Evolutionary conservation across 2,797 vertebrate genomes (phyloP).

Genomic region (Fundulus diaphanus): DNA sequence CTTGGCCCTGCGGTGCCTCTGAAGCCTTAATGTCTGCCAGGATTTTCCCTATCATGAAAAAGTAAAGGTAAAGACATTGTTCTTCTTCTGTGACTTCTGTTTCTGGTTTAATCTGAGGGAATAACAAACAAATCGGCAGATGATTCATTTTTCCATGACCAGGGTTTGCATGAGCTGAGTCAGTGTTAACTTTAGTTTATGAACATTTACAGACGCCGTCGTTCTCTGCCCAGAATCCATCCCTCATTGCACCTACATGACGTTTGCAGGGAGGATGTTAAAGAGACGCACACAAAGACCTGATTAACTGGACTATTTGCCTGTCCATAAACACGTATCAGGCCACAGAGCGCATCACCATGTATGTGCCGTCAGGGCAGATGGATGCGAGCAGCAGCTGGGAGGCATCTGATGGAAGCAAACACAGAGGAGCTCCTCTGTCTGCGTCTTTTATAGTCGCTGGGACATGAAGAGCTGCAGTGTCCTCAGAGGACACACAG

Average conservation of each 20-base stretch:
- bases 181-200: not conserved
- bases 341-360: conserved; percentile 10
- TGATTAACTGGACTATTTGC: not conserved
- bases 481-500: conserved; percentile 30
- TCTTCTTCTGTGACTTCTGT: not conserved
- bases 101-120: not conserved
- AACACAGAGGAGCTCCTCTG: conserved; percentile 15
- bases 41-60: not conserved
- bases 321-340: not conserved
- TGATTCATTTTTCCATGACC: not conserved
- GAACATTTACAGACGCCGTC: conserved; percentile 9
- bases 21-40: not conserved
- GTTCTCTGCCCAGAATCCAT: conserved; percentile 13
- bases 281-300: not conserved
- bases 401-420: conserved; percentile 23
- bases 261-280: not conserved
- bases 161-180: not conserved
- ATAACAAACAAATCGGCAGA: not conserved
- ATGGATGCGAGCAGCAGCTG: conserved; percentile 38
- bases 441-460: conserved; percentile 12
- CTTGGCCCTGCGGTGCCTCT: not conserved
- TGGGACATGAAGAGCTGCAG: conserved; percentile 39
- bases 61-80: not conserved
- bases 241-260: not conserved
- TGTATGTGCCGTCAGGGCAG: conserved; percentile 30